phyloP scores from a whole-genome alignment of 2,113 vertebrate species.

The Ceyx cyanopectus region DNA sequence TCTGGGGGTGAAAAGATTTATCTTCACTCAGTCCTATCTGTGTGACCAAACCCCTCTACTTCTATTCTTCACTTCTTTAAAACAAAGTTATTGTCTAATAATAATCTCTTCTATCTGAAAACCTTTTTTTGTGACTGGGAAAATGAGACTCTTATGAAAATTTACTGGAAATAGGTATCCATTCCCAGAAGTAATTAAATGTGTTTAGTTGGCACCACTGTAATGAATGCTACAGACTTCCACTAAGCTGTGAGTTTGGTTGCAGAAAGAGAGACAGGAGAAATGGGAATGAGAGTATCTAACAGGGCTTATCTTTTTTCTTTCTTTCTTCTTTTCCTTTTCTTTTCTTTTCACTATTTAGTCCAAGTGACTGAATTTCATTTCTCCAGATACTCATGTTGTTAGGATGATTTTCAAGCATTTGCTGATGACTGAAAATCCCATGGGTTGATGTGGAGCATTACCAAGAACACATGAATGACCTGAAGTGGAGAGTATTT shows the following conservation, averaged over 20 bases:
- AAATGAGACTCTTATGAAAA: background rate
- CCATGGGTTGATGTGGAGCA: background rate
- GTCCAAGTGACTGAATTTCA: background rate
- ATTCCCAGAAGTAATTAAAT: background rate
- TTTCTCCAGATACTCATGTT: background rate
- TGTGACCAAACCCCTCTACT: background rate
- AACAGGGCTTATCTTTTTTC: background rate
- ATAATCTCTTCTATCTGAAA: background rate
- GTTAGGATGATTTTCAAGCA: background rate
- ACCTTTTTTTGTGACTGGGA: background rate
- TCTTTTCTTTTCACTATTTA: background rate
- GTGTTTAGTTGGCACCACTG: background rate
- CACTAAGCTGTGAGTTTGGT: background rate
- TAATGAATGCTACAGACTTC: background rate
- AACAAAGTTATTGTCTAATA: background rate
- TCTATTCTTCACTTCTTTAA: background rate
- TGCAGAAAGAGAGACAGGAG: background rate
- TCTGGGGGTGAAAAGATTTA: background rate
- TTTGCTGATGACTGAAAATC: background rate
- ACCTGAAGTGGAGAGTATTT: background rate
- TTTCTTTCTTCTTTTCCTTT: too few species aligned
- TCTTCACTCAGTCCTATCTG: background rate
- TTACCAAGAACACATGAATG: background rate
- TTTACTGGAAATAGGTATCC: background rate
- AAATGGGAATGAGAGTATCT: background rate